Evolutionary conservation across 2,888 invertebrate species (phyloP).

Genomic region (Nephrotoma guestfalica): DNA sequence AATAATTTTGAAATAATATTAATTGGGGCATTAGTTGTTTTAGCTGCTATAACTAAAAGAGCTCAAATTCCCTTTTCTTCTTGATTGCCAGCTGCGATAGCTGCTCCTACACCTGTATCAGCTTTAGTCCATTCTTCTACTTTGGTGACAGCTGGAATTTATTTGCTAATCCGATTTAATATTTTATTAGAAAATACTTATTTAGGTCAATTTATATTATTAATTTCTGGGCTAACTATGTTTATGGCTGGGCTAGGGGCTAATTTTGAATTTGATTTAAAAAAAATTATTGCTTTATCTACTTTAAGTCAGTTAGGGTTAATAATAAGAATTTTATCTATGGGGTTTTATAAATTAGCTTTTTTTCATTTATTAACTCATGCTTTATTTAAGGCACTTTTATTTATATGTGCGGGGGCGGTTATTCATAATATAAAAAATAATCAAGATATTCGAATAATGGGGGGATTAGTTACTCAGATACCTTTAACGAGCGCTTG

Average conservation of each 20-base stretch:
- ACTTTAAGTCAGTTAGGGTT: slow-evolving; percentile 61
- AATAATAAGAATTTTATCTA: slow-evolving; percentile 49
- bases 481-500: slow-evolving; percentile 39
- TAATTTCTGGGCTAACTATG: slow-evolving; percentile 42
- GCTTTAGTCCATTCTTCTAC: slow-evolving; percentile 66
- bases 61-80: slow-evolving; percentile 70
- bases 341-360: slow-evolving; percentile 39
- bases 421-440: slow-evolving; percentile 49
- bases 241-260: slow-evolving; percentile 44
- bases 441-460: slow-evolving; percentile 52
- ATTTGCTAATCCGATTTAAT: slow-evolving; percentile 57
- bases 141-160: slow-evolving; percentile 60
- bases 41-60: slow-evolving; percentile 56
- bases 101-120: slow-evolving; percentile 61
- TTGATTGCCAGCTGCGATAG: slow-evolving; percentile 60
- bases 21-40: slow-evolving; percentile 33
- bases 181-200: slow-evolving; percentile 27
- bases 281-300: slow-evolving; percentile 65
- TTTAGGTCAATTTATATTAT: slow-evolving; percentile 32
- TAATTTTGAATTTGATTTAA: slow-evolving; percentile 53
- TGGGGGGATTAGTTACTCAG: slow-evolving; percentile 35
- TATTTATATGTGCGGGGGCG: slow-evolving; percentile 56
- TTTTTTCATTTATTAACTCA: slow-evolving; percentile 60
- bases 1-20: slow-evolving; percentile 32
- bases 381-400: slow-evolving; percentile 61